A percentile compares a stretch with the other conserved stretches of the same genome.
These are phyloP conservation scores for Pheosia gnoma DNA, from an alignment of 2,888 invertebrate species.

Conservation along the genomic window DNA sequence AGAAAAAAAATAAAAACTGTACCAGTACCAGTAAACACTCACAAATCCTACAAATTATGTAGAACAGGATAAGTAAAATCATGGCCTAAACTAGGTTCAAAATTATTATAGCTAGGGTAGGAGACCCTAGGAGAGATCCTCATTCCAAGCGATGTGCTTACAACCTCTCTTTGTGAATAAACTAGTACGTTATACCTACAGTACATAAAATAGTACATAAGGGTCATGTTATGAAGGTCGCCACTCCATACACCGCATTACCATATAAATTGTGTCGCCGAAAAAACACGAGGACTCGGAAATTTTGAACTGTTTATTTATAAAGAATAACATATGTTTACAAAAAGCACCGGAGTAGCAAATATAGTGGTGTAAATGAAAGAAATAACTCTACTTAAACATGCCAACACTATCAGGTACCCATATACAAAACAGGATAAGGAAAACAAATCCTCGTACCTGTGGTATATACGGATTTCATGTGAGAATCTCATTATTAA, in stretches of 20 bases:
- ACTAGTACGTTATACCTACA: conserved; percentile 15
- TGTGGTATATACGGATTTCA: no score
- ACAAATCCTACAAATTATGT: no score
- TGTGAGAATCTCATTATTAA: no score
- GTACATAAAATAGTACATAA: conserved; percentile 16
- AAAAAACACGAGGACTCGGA: conserved; percentile 3
- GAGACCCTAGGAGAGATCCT: background rate
- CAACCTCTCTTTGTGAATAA: conserved; percentile 11
- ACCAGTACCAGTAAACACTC: no score
- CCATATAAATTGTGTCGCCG: conserved; percentile 26
- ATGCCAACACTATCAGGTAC: no score
- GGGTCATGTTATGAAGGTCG: conserved; percentile 9
- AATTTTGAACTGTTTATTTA: conserved; percentile 11
- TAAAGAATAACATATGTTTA: background rate
- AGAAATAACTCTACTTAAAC: background rate
- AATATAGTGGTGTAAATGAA: background rate
- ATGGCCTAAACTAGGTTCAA: background rate
- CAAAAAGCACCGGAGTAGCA: background rate
- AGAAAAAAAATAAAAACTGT: no score
- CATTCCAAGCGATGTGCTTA: background rate
- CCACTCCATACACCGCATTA: conserved; percentile 13
- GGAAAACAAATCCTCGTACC: no score
- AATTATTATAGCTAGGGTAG: background rate
- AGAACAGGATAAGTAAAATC: background rate
- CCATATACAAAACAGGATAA: no score